Conservation (phyloP, 2,888 invertebrate genomes). For the Hirtodrosophila confusa region DNA sequence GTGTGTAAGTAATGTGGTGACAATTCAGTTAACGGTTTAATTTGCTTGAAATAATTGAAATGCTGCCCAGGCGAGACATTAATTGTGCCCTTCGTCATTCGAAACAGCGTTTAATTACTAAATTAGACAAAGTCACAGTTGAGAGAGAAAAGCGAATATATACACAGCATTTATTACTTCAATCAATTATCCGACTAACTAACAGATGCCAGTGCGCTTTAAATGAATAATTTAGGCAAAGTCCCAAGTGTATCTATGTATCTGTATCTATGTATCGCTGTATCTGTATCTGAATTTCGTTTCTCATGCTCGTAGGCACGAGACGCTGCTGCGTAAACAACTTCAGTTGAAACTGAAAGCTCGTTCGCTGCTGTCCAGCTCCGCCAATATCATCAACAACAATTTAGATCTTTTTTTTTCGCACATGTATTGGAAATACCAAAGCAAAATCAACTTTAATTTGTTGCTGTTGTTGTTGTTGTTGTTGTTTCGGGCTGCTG, state of each 20-base stretch:
- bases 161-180: constrained; percentile 35
- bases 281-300: constrained; percentile 4
- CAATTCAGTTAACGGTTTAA: constrained; percentile 78
- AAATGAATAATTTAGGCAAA: constrained; percentile 8
- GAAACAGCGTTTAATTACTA: constrained; percentile 73
- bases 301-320: constrained; percentile 20
- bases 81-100: constrained; percentile 38
- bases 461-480: constrained; percentile 22
- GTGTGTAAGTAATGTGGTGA: constrained; percentile 49
- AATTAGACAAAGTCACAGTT: constrained; percentile 48
- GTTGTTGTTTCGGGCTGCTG: constrained; percentile 40
- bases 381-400: constrained; percentile 8
- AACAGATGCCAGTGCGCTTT: constrained; percentile 7
- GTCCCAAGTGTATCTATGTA: constrained; percentile 19
- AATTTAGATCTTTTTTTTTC: constrained; percentile 25
- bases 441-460: constrained; percentile 46
- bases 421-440: constrained; percentile 60
- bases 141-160: constrained; percentile 8
- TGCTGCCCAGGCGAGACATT: constrained; percentile 55
- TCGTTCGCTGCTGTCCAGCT: neutral
- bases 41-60: constrained; percentile 80
- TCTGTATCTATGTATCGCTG: constrained; percentile 2
- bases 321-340: constrained; percentile 34
- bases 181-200: constrained; percentile 43
- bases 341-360: constrained; percentile 53